Conservation (phyloP, 2,113 vertebrate species). For the Psettodes erumei region DNA sequence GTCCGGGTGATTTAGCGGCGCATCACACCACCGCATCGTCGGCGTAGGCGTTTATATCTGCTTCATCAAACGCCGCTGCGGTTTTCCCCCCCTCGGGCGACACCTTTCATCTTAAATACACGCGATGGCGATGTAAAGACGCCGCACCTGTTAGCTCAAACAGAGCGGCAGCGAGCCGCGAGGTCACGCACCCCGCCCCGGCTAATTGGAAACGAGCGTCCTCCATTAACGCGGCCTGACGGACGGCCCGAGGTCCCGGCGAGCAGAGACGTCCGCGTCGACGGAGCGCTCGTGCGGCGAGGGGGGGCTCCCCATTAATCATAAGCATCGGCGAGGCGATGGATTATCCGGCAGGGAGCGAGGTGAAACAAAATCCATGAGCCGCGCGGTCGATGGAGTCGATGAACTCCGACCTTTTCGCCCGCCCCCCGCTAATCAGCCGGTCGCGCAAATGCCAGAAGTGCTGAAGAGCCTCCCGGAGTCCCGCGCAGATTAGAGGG, state of each 20-base stretch:
- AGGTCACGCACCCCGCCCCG: neutral
- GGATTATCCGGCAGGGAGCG: constrained; percentile 65
- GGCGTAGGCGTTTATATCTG: too few relatives aligned
- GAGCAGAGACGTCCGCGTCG: too few relatives aligned
- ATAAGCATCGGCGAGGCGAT: constrained; percentile 63
- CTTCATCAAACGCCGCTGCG: too few relatives aligned
- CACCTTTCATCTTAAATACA: too few relatives aligned
- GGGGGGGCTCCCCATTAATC: constrained; percentile 59
- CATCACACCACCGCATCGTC: too few relatives aligned
- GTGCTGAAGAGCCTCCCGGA: neutral
- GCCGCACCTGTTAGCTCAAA: too few relatives aligned
- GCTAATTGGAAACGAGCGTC: neutral
- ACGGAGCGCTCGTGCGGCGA: constrained; percentile 33
- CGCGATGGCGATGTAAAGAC: too few relatives aligned
- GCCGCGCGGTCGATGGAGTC: constrained; percentile 65
- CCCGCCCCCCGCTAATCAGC: constrained; percentile 61
- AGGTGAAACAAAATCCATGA: constrained; percentile 74
- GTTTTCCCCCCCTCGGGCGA: too few relatives aligned
- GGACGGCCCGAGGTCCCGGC: too few relatives aligned
- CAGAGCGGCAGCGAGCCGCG: neutral
- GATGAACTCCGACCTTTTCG: constrained; percentile 71
- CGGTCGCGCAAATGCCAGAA: neutral
- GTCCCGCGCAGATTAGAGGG: constrained; percentile 43
- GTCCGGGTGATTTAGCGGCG: too few relatives aligned
- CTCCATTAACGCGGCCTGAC: neutral